A percentile compares a stretch with the other conserved stretches of the same genome.
These are phyloP conservation scores for Drosophila affinis DNA, from an alignment of 2,888 invertebrate genomes.

Conservation along the genomic window DNA sequence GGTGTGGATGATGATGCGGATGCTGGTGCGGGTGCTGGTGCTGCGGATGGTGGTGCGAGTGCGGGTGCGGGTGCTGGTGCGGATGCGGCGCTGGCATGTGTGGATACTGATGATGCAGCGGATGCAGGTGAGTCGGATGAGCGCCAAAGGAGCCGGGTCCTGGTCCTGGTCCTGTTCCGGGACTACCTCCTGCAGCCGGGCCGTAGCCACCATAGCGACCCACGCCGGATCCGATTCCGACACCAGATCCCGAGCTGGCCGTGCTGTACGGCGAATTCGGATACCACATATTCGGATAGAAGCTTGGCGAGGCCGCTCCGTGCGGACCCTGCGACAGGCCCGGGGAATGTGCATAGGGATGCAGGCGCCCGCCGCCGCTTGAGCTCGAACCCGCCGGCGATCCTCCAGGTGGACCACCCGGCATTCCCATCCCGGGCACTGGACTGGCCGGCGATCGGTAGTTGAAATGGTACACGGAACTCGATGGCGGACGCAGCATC, in stretches of 20 bases:
- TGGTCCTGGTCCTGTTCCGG: constrained; percentile 15
- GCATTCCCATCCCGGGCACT: constrained; percentile 4
- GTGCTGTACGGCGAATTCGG: constrained; percentile 77
- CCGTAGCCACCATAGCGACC: constrained; percentile 40
- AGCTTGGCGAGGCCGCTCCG: constrained; percentile 37
- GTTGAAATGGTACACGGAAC: constrained; percentile 74
- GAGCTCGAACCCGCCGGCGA: background rate
- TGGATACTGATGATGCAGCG: constrained; percentile 38
- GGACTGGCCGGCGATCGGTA: constrained; percentile 55
- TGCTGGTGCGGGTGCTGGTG: constrained; percentile 48
- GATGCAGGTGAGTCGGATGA: constrained; percentile 32
- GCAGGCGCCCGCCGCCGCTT: constrained; percentile 27
- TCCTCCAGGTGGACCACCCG: constrained; percentile 14
- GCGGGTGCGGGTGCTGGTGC: constrained; percentile 52
- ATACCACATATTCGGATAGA: constrained; percentile 81
- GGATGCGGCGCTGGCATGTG: constrained; percentile 23
- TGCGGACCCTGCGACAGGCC: constrained; percentile 25
- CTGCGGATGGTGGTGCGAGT: constrained; percentile 33
- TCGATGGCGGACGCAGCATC: constrained; percentile 74
- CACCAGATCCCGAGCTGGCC: constrained; percentile 18
- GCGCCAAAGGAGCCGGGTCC: constrained; percentile 36
- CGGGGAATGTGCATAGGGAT: constrained; percentile 66
- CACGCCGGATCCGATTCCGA: background rate
- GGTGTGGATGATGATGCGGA: constrained; percentile 29
- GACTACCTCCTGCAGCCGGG: constrained; percentile 10